These are phyloP conservation scores for Actenoides hombroni DNA, from an alignment of 2,113 vertebrate species.

Conservation along the genomic window DNA sequence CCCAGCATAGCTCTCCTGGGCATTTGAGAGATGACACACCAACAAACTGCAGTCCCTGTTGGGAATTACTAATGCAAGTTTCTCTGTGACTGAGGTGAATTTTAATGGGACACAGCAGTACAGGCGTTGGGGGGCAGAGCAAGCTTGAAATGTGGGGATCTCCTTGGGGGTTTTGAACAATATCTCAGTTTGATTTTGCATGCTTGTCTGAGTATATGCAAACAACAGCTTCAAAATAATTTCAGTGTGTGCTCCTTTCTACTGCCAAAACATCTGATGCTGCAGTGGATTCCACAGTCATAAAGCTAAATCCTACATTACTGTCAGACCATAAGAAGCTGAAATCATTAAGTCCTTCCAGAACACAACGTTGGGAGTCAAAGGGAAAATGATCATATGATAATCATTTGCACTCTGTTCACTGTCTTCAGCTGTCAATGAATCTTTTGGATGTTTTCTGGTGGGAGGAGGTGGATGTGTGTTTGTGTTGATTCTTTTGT, in stretches of 20 bases:
- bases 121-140: not conserved
- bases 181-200: conserved; percentile 19
- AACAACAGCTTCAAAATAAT: conserved; percentile 23
- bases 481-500: not conserved
- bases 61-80: not conserved
- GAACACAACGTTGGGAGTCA: not conserved
- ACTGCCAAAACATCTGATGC: conserved; percentile 13
- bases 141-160: not conserved
- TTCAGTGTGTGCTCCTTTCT: not conserved
- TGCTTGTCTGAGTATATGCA: not conserved
- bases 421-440: not conserved
- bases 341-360: not conserved
- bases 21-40: accelerated
- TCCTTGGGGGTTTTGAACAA: conserved; percentile 12
- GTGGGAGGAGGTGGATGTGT: not conserved
- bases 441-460: not conserved
- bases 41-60: not conserved
- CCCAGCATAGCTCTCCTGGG: not conserved
- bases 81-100: not conserved
- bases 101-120: not conserved
- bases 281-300: not conserved
- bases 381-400: not conserved
- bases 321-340: not conserved
- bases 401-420: conserved; percentile 1
- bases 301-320: not conserved